Evolutionary conservation across 2,797 vertebrate species (phyloP), one percentile per base, ranked within the genome.

Genomic region (Anguilla pacifica): DNA sequence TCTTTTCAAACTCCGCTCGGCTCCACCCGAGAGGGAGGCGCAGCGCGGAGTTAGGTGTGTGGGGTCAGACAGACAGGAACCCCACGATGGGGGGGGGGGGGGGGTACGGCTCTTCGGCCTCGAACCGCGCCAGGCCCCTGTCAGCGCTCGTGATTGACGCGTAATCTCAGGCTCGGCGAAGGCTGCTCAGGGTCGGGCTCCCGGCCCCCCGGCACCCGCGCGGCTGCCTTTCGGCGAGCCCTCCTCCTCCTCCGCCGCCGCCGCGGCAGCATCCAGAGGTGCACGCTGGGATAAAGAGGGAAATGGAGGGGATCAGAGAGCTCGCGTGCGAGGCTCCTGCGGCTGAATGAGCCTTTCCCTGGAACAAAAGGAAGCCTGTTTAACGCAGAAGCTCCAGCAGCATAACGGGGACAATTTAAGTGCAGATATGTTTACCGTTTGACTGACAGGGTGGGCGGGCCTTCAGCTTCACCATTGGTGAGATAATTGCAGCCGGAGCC

Each of bases 401-500:
- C 57, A 85, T 39, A 84, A 64, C n/a, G 72, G 35, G 31, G 81
- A 83, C 79, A 81, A 25, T 81, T 81, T 81, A 81, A 81, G 83
- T n/a, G 70, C 5, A 88, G 81, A 88, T 84, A 35, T 86, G 81
- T 82, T 88, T 85, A 84, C 55, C 39, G 46, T 35, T 84, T 86
- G 86, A 90, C 86, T 85, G 88, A 84, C 67, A 87, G 72, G 84
- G 46, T 57, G 85, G 72, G 49, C 55, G 70, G 87, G n/a, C 17
- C 43, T 89, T 81, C 57, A 88, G 85, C 87, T 61, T 82, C 85
- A 83, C 86, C 83, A 89, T n/a, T 90, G 72, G 77, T 89, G 57
- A 88, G 87, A 83, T 91, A 91, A 93, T 90, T 89, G 64, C 91
- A 86, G 90, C 87, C 87, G 89, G 77, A 64, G 28, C 85, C 86